Base-by-base conservation (phyloP, 1,140 invertebrate genomes). In the Temnothorax curvispinosus region DNA sequence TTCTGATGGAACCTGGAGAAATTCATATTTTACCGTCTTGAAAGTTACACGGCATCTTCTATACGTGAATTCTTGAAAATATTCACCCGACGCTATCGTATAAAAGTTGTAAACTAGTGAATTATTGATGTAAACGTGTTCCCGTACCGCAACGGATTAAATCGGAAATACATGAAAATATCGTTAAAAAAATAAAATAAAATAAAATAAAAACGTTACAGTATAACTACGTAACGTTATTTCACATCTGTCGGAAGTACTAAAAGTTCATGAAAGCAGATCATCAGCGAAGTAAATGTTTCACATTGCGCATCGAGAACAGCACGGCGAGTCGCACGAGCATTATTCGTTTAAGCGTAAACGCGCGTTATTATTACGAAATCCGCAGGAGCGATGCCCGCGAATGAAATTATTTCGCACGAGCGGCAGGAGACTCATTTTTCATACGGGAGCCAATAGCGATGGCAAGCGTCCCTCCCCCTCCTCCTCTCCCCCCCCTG, bases 381-480 rank as follows among this genome's bases (percentile, higher is more conserved):
- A 82, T 72, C 67, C 67, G 41, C 54, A 60, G 65, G 18, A 84
- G 54, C 69, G 54, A 56, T 44, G 65, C 21, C 41, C 27, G 64
- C 18, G 54, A 84, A 84, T 60, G 69, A 84, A 75, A 84, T 75
- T 75, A 50, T 84, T 74, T 84, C 54, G 13, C 54, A 60, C 54
- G 69, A 84, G 80, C 77, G 78, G 47, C 64, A 54, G 13, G 78
- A 47, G 80, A 82, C 69, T 58, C 67, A 47, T 82, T 82, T 82
- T 82, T 82, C 54, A 82, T 60, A 47, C 3, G 80, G 67, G 56
- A 82, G 71, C 67, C 80, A 60, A 84, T 84, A 84, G 77, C 77
- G n/a, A 80, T 52, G 56, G 62, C 58, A n/a, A 15, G 21, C 50
- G 27, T 21, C 35, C 1, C 27, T 27, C 27, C 21, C 21, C 21